Evolutionary conservation across 1,140 invertebrate species (phyloP), one percentile per base, ranked within the genome.

Genomic region (Megathymus violae): DNA sequence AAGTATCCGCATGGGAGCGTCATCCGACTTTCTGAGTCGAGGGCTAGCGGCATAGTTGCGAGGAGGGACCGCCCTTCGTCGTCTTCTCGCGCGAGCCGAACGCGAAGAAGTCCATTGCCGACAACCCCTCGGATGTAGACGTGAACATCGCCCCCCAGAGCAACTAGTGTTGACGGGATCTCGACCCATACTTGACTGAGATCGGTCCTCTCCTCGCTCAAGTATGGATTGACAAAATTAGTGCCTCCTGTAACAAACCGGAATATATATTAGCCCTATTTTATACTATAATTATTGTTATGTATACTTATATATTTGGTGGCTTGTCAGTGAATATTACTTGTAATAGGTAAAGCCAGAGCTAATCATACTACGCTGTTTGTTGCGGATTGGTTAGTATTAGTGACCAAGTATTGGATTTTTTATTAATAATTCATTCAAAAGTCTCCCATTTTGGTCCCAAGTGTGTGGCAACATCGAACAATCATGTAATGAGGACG

Each of bases 1-100:
- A 95, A 94, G 66, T 94, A 93, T 2, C 94, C 94, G 69, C 95
- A 95, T 1, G 94, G 94, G 61, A 95, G 86, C 6, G 92, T 93
- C 63, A 95, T 88, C 15, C 90, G 73, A 60, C 84, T 81, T 17
- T 91, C 88, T 3, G 90, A 58, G 63, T 91, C 89, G 10, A 93
- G 78, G n/a, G 92, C 87, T 40, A 93, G 89, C n/a, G 93, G 92
- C 69, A 95, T 91, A 68, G 94, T 94, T 22, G 94, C 94, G 13
- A 94, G 93, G 27, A 94, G 89, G 0, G 93, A 92, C 4, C 93
- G 92, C 65, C 94, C 94, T 44, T 93, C 93, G 61, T 94, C 85
- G 84, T 88, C 85, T 71, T 89, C 85, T 67, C 86, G 79, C n/a
- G 85, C 85, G 76, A 90, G 80, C 54, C 82, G 83, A 47, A 87